Evolutionary conservation across 2,113 vertebrate species (phyloP), one percentile per base, ranked within the genome.

Genomic region (Nibea albiflora): DNA sequence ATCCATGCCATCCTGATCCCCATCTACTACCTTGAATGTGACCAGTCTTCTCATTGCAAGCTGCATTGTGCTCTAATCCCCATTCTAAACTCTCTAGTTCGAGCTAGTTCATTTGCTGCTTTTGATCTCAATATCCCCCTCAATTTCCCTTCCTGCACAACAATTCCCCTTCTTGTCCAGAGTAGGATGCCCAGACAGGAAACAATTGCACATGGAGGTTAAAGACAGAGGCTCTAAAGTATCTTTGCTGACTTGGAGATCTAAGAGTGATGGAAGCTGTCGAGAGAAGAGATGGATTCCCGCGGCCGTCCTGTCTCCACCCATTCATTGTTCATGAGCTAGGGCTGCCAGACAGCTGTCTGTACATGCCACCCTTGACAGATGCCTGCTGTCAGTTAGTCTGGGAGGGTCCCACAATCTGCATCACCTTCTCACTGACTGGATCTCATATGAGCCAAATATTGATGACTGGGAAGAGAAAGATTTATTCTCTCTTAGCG

Each of bases 251-350:
- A 88, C 61, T 86, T 1, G 11, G 47, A 70, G 57, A 81, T 79
- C 81, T 10, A 63, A 82, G 90, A 88, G 81, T 83, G 80, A 91
- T 93, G 74, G 85, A 77, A 71, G 76, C 85, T 84, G 92, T 90
- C 91, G 47, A 26, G 44, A 15, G 8, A 31, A 67, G 78, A 91
- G 92, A 94, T 93, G 87, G 86, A 92, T 93, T 85, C 68, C 62
- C 62, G 76, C 10, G 44, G 81, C 64, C 81, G 22, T 83, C 81
- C 80, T 31, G n/a, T 90, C 57, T 88, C 88, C 85, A 81, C 85
- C 81, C 77, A 76, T 83, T 88, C 90, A 90, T 92, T 87, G 92
- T 89, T 93, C 90, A 93, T 90, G 75, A 91, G 86, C 57, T 14
- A 1, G 61, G 39, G 90, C 83, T 88, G 86, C 90, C 90, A 86